Conservation (phyloP, 2,888 invertebrate species). For the Mimas tiliae region DNA sequence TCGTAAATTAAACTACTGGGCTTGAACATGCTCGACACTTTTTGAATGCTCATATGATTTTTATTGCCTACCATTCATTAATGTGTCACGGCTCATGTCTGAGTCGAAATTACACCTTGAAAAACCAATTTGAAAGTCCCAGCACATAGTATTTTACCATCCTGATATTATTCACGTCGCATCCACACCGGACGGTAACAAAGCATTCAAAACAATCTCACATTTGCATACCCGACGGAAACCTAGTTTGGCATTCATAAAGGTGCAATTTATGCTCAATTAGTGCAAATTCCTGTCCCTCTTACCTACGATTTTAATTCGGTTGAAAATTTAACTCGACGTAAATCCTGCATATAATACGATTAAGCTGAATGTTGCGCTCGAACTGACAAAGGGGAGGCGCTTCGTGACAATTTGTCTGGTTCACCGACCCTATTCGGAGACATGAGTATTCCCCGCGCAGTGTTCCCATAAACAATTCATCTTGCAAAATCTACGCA, state of each 20-base stretch:
- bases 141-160: constrained; percentile 28
- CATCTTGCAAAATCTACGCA: constrained; percentile 62
- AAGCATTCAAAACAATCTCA: constrained; percentile 51
- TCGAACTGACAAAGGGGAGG: constrained; percentile 60
- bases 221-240: constrained; percentile 55
- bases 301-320: constrained; percentile 55
- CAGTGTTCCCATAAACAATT: constrained; percentile 63
- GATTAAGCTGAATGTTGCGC: constrained; percentile 61
- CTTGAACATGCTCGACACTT: constrained; percentile 33
- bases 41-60: not conserved
- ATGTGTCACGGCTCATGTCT: not conserved
- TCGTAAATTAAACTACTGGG: constrained; percentile 53
- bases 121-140: not conserved
- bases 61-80: not conserved
- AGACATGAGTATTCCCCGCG: constrained; percentile 51
- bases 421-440: constrained; percentile 68
- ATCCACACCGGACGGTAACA: constrained; percentile 44
- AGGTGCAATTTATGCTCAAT: constrained; percentile 58
- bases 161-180: constrained; percentile 54
- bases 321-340: constrained; percentile 53
- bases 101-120: not conserved
- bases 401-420: constrained; percentile 67
- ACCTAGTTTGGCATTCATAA: constrained; percentile 54
- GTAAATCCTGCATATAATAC: constrained; percentile 66
- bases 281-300: constrained; percentile 51